phyloP scores from a whole-genome alignment of 2,888 invertebrate genomes.

The Tyria jacobaeae region DNA sequence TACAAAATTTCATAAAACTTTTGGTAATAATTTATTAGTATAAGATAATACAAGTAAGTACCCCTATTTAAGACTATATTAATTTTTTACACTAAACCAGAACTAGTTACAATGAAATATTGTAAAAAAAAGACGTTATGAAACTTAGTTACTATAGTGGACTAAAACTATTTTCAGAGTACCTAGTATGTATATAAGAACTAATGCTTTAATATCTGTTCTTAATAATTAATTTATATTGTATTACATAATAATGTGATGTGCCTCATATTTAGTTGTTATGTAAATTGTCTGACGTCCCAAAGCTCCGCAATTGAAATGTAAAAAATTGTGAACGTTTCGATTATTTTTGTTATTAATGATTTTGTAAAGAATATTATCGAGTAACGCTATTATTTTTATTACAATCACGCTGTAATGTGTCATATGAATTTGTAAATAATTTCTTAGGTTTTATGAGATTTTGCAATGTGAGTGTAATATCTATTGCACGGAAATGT shows the following conservation, averaged over 20 bases:
- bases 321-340: slow-evolving; percentile 24
- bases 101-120: too few relatives aligned
- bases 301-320: slow-evolving; percentile 24
- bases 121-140: too few relatives aligned
- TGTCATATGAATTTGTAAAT: slow-evolving; percentile 38
- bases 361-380: slow-evolving; percentile 22
- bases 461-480: slow-evolving; percentile 37
- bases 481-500: slow-evolving; percentile 38
- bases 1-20: too few relatives aligned
- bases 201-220: slow-evolving; percentile 4
- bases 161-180: too few relatives aligned
- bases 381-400: slow-evolving; percentile 30
- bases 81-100: too few relatives aligned
- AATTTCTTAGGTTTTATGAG: slow-evolving; percentile 22
- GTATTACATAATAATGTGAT: background rate
- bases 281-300: slow-evolving; percentile 23
- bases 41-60: too few relatives aligned
- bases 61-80: too few relatives aligned
- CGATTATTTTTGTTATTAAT: slow-evolving; percentile 35
- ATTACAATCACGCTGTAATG: slow-evolving; percentile 33
- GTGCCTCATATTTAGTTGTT: slow-evolving; percentile 14
- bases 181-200: background rate
- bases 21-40: too few relatives aligned
- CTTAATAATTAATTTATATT: background rate
- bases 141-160: too few relatives aligned